Conservation (phyloP, 1,140 invertebrate species). For the Platorchestia sp. region DNA sequence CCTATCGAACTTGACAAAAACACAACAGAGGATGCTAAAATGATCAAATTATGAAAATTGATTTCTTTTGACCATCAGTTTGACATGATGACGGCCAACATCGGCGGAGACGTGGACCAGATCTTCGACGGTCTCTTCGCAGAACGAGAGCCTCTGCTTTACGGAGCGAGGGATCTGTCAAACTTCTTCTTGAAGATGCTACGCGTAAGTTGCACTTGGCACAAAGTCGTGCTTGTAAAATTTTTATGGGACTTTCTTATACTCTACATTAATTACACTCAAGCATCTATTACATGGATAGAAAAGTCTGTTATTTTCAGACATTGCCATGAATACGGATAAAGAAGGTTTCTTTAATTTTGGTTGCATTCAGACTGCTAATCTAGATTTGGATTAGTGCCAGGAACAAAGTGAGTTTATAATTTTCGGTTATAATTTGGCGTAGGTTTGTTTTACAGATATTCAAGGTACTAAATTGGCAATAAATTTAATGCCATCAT, state of each 20-base stretch:
- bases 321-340: not conserved
- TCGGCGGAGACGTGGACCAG: not conserved
- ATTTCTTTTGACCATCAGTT: not conserved
- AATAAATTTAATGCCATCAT: not conserved
- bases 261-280: not conserved
- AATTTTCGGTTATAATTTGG: not conserved
- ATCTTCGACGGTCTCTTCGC: not conserved
- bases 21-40: no score
- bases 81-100: not conserved
- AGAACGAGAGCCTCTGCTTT: not conserved
- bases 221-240: not conserved
- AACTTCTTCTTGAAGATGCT: slow-evolving; percentile 24
- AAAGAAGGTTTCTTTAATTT: not conserved
- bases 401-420: not conserved
- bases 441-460: not conserved
- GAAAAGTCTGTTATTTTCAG: not conserved
- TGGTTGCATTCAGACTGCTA: not conserved
- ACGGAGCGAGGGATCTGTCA: not conserved
- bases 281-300: not conserved
- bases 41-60: not conserved
- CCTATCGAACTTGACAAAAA: no score
- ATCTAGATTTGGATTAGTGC: not conserved
- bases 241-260: not conserved
- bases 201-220: not conserved
- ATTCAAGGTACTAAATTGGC: not conserved